phyloP scores from a whole-genome alignment of 2,888 invertebrate species.

The Zhengitettix transpicula region DNA sequence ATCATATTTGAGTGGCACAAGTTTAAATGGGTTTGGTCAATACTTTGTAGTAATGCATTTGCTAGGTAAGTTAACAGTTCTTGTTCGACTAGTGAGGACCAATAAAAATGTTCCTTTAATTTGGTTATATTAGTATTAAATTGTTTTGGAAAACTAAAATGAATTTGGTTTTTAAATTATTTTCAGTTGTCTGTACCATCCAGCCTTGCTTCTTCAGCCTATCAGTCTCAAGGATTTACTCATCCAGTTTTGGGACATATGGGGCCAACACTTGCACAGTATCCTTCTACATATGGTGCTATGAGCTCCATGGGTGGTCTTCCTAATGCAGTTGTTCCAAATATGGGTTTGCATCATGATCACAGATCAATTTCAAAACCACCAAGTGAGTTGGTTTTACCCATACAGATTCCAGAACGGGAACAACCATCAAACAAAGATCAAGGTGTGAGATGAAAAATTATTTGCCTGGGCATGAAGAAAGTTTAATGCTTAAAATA shows the following conservation, averaged over 20 bases:
- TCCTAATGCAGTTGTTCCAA: slow-evolving; percentile 29
- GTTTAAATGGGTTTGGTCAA: too few species aligned
- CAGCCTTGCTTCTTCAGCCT: slow-evolving; percentile 36
- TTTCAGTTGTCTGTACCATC: slow-evolving; percentile 58
- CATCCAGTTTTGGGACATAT: slow-evolving; percentile 53
- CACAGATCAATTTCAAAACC: slow-evolving; percentile 33
- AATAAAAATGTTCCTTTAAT: too few species aligned
- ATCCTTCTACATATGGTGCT: slow-evolving; percentile 28
- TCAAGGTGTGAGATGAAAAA: slow-evolving; percentile 26
- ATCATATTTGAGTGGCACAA: too few species aligned
- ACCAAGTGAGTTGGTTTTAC: slow-evolving; percentile 41
- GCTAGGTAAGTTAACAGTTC: too few species aligned
- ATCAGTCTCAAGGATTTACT: slow-evolving; percentile 46
- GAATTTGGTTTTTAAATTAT: not conserved
- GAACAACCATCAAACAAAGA: slow-evolving; percentile 29
- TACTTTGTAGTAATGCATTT: too few species aligned
- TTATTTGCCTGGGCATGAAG: slow-evolving; percentile 2
- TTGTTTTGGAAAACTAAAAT: not conserved
- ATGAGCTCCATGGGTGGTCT: slow-evolving; percentile 27
- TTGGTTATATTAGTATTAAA: not conserved
- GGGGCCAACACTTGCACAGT: slow-evolving; percentile 32
- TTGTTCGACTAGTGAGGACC: too few species aligned
- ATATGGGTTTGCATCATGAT: slow-evolving; percentile 30
- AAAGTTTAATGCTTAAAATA: too few species aligned
- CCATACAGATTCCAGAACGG: slow-evolving; percentile 23